Evolutionary conservation across 2,888 invertebrate genomes (phyloP).

Genomic region (Axea sp.): DNA sequence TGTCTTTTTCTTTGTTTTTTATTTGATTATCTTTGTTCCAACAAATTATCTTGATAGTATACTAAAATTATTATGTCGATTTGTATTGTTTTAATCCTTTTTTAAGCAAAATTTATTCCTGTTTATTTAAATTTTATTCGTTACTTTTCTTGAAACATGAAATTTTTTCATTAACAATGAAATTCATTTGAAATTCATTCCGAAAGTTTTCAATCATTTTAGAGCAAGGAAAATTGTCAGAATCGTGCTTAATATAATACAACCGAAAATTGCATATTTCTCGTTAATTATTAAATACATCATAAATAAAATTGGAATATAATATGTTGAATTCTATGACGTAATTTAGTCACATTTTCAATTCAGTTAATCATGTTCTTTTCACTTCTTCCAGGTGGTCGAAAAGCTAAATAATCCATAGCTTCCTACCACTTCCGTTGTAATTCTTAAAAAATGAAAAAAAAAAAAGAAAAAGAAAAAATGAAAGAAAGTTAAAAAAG

Average conservation of each 20-base stretch:
- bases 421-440: conserved; percentile 33
- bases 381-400: conserved; percentile 40
- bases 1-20: too few relatives aligned
- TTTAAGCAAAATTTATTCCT: too few relatives aligned
- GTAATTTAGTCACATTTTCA: conserved; percentile 32
- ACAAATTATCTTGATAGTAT: too few relatives aligned
- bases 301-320: conserved; percentile 23
- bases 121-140: too few relatives aligned
- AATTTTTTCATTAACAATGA: conserved; percentile 19
- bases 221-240: too few relatives aligned
- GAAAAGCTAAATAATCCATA: conserved; percentile 19
- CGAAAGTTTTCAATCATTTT: too few relatives aligned
- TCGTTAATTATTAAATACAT: conserved; percentile 37
- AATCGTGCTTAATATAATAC: conserved; percentile 18
- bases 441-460: conserved; percentile 27
- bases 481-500: conserved; percentile 23
- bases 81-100: too few relatives aligned
- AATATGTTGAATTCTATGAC: conserved; percentile 10
- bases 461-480: conserved; percentile 23
- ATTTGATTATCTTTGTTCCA: too few relatives aligned
- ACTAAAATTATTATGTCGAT: too few relatives aligned
- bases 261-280: conserved; percentile 35
- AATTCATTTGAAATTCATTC: background rate
- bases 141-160: too few relatives aligned
- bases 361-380: conserved; percentile 39